phyloP scores from a whole-genome alignment of 2,113 vertebrate genomes.

The Leptodactylus fuscus region DNA sequence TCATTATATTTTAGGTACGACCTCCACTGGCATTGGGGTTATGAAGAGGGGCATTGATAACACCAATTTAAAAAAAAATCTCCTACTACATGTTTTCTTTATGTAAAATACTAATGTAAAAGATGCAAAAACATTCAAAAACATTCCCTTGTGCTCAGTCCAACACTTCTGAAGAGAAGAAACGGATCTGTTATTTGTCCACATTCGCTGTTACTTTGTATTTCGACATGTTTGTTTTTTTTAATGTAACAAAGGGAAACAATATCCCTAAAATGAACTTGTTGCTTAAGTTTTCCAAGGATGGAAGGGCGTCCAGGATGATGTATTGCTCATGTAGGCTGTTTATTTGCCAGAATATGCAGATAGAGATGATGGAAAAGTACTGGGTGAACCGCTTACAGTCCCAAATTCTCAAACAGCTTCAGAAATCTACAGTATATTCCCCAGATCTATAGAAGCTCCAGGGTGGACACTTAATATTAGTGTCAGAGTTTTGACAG shows the following conservation, averaged over 20 bases:
- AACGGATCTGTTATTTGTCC: too few species aligned
- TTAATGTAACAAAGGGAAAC: background rate
- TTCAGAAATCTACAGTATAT: background rate
- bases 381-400: conserved; percentile 9
- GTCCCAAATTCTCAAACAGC: background rate
- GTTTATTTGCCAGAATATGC: background rate
- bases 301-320: conserved; percentile 29
- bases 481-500: background rate
- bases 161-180: too few species aligned
- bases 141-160: too few species aligned
- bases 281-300: background rate
- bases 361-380: conserved; percentile 14
- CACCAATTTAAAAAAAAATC: too few species aligned
- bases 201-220: background rate
- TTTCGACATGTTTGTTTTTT: conserved; percentile 2
- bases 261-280: background rate
- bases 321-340: conserved; percentile 16
- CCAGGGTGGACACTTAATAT: background rate
- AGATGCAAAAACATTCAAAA: too few species aligned
- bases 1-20: too few species aligned
- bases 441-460: background rate
- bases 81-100: too few species aligned
- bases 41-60: too few species aligned
- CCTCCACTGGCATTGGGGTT: too few species aligned
- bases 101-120: too few species aligned